Base-by-base conservation (phyloP, 92 coral and sea anemone genomes). In the Phenganax marumi region DNA sequence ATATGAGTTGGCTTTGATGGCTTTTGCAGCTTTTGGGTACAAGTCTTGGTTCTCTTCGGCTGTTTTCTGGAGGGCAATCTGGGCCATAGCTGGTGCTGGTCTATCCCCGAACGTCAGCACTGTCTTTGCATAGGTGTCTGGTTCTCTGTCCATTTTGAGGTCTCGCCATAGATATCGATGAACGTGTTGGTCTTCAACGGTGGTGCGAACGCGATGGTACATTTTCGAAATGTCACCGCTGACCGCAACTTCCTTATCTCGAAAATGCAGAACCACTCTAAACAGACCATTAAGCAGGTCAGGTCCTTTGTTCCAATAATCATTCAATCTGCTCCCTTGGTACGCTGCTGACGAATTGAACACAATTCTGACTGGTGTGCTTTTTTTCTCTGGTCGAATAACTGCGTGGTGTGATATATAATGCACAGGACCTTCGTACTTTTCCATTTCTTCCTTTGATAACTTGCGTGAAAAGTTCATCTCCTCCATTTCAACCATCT, bases 261-360 rank as follows among this genome's bases (percentile, higher is more conserved):
- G 33, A 52, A 89, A 89, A 68, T 90, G 46, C 12, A 89, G 65
- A 7, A 83, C 75, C 18, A 87, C 76, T 55, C 91, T 90, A 21
- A 87, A 13, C 3, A 89, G 86, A 43, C 52, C 83, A 83, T 89
- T 86, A 24, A 86, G 57, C 7, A 86, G 49, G 60, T 82, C 89
- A 19, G 89, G 86, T 33, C 91, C 91, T 47, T 88, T 88, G 8
- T 88, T 85, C 89, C 84, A 88, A 33, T 88, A 83, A 49, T 89
- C 90, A 70, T 89, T 89, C 55, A 88, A 76, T 6, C 68, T 48
- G 52, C 80, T 85, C n/a, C 91, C 91, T 84, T 70, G 51, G 39
- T 66, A 85, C 52, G 70, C 75, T 1, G 91, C 85, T 69, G 87
- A 81, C 46, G 81, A 76, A 69, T 57, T 87, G 79, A 90, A 90